Evolutionary conservation across 2,888 invertebrate species (phyloP).

Genomic region (Polydrusus cervinus): DNA sequence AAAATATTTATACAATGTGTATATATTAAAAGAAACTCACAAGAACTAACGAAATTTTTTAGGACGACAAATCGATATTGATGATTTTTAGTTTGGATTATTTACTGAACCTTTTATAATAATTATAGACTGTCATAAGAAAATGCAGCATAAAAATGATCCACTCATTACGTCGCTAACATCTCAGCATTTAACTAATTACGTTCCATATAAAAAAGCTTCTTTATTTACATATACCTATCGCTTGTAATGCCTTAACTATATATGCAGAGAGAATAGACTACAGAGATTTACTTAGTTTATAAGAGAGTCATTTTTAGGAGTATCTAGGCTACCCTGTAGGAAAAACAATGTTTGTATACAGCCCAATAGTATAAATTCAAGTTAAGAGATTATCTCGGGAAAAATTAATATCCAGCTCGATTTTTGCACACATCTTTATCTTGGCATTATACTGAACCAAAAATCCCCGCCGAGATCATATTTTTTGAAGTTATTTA

Average conservation of each 20-base stretch:
- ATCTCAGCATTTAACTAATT: conserved; percentile 62
- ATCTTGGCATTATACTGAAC: no score
- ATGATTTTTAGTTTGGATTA: neutral
- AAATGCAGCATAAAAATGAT: conserved; percentile 64
- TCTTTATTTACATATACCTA: conserved; percentile 69
- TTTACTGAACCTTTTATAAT: conserved; percentile 7
- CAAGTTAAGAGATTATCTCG: no score
- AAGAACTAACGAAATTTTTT: no score
- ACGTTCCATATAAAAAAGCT: conserved; percentile 71
- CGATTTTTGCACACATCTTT: no score
- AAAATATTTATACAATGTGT: no score
- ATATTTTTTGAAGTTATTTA: no score
- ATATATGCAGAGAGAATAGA: conserved; percentile 64
- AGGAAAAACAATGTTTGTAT: conserved; percentile 55
- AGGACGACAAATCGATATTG: no score
- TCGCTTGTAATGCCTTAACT: conserved; percentile 66
- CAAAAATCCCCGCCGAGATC: no score
- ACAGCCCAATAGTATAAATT: no score
- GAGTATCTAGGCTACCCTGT: conserved; percentile 66
- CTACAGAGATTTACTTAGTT: conserved; percentile 58
- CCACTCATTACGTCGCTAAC: conserved; percentile 53
- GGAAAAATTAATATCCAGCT: no score
- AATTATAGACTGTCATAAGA: conserved; percentile 53
- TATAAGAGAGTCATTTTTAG: conserved; percentile 40
- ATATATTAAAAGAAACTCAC: no score